Percentiles rank a stretch among this genome's conserved stretches.
These are phyloP conservation scores for Leptopilina myrica DNA, from an alignment of 2,888 invertebrate species.

Conservation along the genomic window DNA sequence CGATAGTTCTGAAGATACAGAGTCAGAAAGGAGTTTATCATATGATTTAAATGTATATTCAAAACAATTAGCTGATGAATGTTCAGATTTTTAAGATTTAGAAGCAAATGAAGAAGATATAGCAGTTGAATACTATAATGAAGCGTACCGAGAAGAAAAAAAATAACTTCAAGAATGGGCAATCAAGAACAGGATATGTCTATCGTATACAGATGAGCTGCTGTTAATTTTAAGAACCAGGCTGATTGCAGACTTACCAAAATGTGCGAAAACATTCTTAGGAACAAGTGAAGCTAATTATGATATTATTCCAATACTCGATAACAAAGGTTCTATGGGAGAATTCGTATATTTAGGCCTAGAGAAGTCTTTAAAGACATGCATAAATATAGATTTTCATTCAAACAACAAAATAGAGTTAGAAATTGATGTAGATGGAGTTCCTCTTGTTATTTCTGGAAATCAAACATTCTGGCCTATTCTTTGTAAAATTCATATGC, in stretches of 20 bases:
- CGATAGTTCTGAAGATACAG: too few species aligned
- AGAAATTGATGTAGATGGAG: conserved; percentile 52
- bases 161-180: neutral
- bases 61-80: neutral
- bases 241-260: conserved; percentile 48
- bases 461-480: conserved; percentile 52
- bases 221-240: conserved; percentile 46
- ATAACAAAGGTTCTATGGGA: conserved; percentile 26
- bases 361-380: conserved; percentile 45
- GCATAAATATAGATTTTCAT: conserved; percentile 48
- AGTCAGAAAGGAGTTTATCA: too few species aligned
- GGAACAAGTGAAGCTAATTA: conserved; percentile 31
- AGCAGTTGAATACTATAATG: neutral
- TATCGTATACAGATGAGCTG: conserved; percentile 23
- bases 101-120: neutral
- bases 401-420: conserved; percentile 41
- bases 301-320: conserved; percentile 45
- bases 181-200: neutral
- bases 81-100: neutral
- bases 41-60: too few species aligned
- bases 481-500: conserved; percentile 44
- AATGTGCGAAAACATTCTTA: conserved; percentile 50
- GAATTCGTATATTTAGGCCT: conserved; percentile 51
- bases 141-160: neutral
- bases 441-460: conserved; percentile 46